phyloP scores from a whole-genome alignment of 1,140 invertebrate genomes.

The Epicauta chinensis region DNA sequence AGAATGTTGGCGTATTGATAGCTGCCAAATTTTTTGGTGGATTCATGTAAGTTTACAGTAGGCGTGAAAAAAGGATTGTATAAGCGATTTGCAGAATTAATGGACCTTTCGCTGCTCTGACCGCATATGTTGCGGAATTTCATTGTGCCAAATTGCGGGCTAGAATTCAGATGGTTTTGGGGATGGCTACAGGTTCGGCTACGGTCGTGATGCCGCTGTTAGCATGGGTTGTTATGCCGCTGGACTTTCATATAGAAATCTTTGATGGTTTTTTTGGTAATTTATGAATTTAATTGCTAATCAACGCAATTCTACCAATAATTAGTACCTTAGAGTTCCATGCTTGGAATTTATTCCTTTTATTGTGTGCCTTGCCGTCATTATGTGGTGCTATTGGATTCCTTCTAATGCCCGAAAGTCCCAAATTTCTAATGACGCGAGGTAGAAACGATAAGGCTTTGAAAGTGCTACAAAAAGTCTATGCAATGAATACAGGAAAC shows the following conservation, averaged over 20 bases:
- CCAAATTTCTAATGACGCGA: conserved; percentile 71
- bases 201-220: conserved; percentile 26
- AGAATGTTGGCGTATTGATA: conserved; percentile 62
- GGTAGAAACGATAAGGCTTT: conserved; percentile 62
- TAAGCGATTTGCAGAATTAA: conserved; percentile 15
- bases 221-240: conserved; percentile 24
- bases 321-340: conserved; percentile 41
- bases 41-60: conserved; percentile 72
- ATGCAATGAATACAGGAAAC: conserved; percentile 55
- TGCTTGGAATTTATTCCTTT: conserved; percentile 73
- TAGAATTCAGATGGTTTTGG: conserved; percentile 55
- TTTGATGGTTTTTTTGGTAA: conserved; percentile 9
- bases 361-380: conserved; percentile 59
- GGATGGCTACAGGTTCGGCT: conserved; percentile 50
- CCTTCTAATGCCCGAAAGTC: conserved; percentile 61
- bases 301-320: neutral
- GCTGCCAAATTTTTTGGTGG: conserved; percentile 69
- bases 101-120: conserved; percentile 54
- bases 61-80: too few species aligned
- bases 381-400: conserved; percentile 57
- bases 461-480: conserved; percentile 53
- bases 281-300: neutral
- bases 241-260: conserved; percentile 17
- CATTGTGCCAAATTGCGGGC: conserved; percentile 56
- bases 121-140: conserved; percentile 64